Conservation (phyloP, 2,113 vertebrate genomes). For the Panthera leo region DNA sequence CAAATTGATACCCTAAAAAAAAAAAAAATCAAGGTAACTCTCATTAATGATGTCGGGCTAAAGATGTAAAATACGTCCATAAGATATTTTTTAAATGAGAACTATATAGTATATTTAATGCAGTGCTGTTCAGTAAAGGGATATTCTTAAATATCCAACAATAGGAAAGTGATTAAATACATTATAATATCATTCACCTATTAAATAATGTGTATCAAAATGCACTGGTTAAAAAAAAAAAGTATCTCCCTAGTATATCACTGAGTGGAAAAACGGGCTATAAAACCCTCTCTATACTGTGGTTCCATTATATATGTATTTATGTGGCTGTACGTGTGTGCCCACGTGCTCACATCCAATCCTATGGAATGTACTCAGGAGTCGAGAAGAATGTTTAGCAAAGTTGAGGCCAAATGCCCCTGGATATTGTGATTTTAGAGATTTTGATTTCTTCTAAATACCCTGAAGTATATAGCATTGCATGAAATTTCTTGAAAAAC, state of each 20-base stretch:
- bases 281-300: neutral
- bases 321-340: neutral
- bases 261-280: neutral
- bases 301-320: neutral
- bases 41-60: neutral
- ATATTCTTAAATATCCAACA: neutral
- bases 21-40: neutral
- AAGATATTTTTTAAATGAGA: neutral
- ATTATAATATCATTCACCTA: neutral
- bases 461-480: neutral
- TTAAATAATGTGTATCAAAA: neutral
- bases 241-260: neutral
- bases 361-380: neutral
- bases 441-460: slow-evolving; percentile 34
- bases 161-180: neutral
- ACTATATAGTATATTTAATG: neutral
- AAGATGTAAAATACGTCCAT: neutral
- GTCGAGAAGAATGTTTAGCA: neutral
- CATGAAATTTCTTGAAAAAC: neutral
- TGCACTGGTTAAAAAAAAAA: slow-evolving; percentile 1
- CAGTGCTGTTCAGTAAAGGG: neutral
- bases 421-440: slow-evolving; percentile 10
- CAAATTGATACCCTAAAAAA: neutral
- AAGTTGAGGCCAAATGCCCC: neutral
- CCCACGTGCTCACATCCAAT: neutral